These are phyloP conservation scores for Pyrochroa serraticornis DNA, from an alignment of 2,888 invertebrate species.

Conservation along the genomic window DNA sequence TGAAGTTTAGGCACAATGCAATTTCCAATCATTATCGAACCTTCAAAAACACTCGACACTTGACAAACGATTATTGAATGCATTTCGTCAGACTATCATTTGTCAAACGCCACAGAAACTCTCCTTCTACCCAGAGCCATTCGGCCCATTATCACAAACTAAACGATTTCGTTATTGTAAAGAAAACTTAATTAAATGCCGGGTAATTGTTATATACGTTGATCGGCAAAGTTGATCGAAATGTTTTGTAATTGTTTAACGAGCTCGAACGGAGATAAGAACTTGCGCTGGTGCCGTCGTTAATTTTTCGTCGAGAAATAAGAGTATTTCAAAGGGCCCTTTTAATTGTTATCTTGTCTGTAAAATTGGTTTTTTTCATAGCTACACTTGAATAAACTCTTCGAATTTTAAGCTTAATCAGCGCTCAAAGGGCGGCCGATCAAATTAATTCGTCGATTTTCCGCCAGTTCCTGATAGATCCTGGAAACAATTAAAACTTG, in stretches of 20 bases:
- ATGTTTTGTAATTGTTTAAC: constrained; percentile 36
- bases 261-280: constrained; percentile 29
- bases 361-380: constrained; percentile 17
- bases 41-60: constrained; percentile 39
- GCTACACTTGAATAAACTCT: constrained; percentile 11
- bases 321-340: constrained; percentile 16
- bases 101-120: constrained; percentile 34
- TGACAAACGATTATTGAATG: constrained; percentile 44
- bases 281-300: constrained; percentile 5
- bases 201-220: constrained; percentile 34
- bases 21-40: constrained; percentile 24
- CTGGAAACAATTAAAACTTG: background rate
- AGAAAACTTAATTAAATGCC: constrained; percentile 35
- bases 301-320: constrained; percentile 10
- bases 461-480: background rate
- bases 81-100: constrained; percentile 39
- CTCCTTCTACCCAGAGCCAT: constrained; percentile 16
- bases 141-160: constrained; percentile 5
- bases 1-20: background rate
- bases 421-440: constrained; percentile 12
- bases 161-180: constrained; percentile 18
- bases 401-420: constrained; percentile 19
- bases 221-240: constrained; percentile 26
- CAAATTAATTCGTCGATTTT: constrained; percentile 22
- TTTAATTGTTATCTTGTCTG: constrained; percentile 20